Base-by-base conservation (phyloP, 2,888 invertebrate species). In the Charanyca ferruginea region DNA sequence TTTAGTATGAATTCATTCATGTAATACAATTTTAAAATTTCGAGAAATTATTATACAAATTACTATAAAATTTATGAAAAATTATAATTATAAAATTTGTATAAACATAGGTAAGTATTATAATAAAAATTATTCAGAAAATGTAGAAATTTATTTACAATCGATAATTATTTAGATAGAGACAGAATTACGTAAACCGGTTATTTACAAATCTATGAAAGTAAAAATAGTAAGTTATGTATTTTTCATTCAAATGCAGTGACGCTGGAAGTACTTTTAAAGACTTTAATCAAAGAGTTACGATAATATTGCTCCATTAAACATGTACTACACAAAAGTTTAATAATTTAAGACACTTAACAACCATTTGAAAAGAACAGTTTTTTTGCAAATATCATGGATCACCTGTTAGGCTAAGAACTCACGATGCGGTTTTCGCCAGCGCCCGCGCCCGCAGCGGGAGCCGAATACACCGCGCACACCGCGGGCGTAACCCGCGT, bases 161-260 rank as follows among this genome's bases (percentile, higher is more conserved):
- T 58, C 16, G 16, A 44, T 38, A 18, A 11, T 32, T 72, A 62
- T 62, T 49, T 44, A 49, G 11, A 44, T 41, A 51, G 41, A 66
- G 59, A 51, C 32, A 44, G 22, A 65, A 55, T 66, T 61, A 48
- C 54, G 62, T 18, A 45, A 59, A 66, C 22, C 65, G 60, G 51
- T 48, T 86, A 85, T 86, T 81, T 85, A 86, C 85, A 86, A 69
- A 66, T 72, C 76, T 82, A 83, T 73, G 41, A 57, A 73, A 66
- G 44, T 55, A 2, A 68, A 54, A 63, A 51, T 18, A 23, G n/a
- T 9, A 11, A 32, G 25, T 9, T 57, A 35, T 23, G 35, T 20
- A 32, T 45, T 20, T 1, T 44, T 65, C 69, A 65, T 77, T 68
- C 52, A 69, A 80, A 48, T 64, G 55, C 66, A 80, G 51, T 64